Evolutionary conservation across 30 jellyfish, hydroid and myxozoan species (phyloP).

Genomic region (Pelagia noctiluca): DNA sequence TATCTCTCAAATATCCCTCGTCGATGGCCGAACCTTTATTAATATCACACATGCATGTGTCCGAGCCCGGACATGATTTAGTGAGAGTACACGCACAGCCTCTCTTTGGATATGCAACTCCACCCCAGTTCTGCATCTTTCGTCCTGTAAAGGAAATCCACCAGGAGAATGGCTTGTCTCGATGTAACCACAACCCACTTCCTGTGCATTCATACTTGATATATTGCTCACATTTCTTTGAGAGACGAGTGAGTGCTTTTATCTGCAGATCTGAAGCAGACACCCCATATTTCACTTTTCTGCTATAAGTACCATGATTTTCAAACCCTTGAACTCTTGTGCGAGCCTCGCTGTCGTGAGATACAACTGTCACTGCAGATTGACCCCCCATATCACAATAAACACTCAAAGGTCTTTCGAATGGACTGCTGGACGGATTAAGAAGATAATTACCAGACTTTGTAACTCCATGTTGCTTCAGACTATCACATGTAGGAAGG

Average conservation of each 20-base stretch:
- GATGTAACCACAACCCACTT: constrained; percentile 6
- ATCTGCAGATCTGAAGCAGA: constrained; percentile 3
- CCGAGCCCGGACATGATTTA: constrained; percentile 5
- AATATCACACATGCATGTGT: constrained; percentile 43
- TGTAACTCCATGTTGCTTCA: background rate
- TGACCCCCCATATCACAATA: constrained; percentile 46
- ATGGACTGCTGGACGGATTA: background rate
- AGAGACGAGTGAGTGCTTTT: background rate
- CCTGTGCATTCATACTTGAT: constrained; percentile 17
- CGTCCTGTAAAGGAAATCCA: constrained; percentile 30
- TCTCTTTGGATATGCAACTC: background rate
- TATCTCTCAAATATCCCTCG: constrained; percentile 35
- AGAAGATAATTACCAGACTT: constrained; percentile 11
- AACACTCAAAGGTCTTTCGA: constrained; percentile 1
- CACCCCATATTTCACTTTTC: background rate
- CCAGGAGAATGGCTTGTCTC: constrained; percentile 15
- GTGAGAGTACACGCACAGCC: constrained; percentile 41
- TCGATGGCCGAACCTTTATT: constrained; percentile 30
- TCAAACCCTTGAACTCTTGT: constrained; percentile 17
- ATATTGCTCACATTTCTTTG: constrained; percentile 18
- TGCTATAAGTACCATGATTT: background rate
- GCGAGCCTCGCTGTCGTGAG: constrained; percentile 31
- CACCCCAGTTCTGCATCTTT: constrained; percentile 46
- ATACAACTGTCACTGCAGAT: constrained; percentile 12
- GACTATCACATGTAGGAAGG: background rate